Percentiles rank a stretch among this genome's conserved stretches.
These are phyloP conservation scores for Helostoma temminkii DNA, from an alignment of 2,797 vertebrate genomes.

Conservation along the genomic window DNA sequence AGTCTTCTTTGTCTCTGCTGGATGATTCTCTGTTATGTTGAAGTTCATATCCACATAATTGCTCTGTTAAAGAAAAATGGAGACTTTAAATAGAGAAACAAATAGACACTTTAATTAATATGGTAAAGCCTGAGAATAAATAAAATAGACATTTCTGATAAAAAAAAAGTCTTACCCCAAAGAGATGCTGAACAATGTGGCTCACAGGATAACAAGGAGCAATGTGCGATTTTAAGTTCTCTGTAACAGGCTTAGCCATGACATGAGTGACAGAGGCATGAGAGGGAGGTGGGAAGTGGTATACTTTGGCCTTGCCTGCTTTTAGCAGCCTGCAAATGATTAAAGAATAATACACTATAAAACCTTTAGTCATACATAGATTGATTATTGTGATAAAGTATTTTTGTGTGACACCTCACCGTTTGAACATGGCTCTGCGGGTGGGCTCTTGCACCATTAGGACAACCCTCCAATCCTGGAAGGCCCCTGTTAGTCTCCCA, in stretches of 20 bases:
- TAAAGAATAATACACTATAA: not conserved
- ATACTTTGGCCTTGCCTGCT: constrained; percentile 81
- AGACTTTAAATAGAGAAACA: not conserved
- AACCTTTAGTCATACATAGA: not conserved
- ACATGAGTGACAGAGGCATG: constrained; percentile 78
- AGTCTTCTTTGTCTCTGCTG: constrained; percentile 11
- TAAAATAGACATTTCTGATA: not conserved
- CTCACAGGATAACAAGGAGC: constrained; percentile 85
- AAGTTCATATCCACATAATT: constrained; percentile 56
- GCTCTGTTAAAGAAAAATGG: constrained; percentile 47
- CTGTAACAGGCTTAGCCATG: constrained; percentile 73
- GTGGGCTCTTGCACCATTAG: constrained; percentile 83
- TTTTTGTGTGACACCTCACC: constrained; percentile 80
- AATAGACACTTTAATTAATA: not conserved
- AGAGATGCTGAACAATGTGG: constrained; percentile 89
- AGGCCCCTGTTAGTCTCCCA: constrained; percentile 88
- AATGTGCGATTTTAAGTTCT: constrained; percentile 53
- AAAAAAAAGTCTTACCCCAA: constrained; percentile 86
- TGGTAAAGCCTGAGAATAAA: not conserved
- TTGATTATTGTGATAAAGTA: not conserved
- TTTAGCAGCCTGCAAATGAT: constrained; percentile 76
- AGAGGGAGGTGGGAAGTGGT: constrained; percentile 54
- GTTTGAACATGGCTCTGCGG: constrained; percentile 86
- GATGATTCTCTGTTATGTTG: constrained; percentile 20
- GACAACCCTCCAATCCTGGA: constrained; percentile 94